Conservation (phyloP, 1,140 invertebrate species). For the Apolygus lucorum region DNA sequence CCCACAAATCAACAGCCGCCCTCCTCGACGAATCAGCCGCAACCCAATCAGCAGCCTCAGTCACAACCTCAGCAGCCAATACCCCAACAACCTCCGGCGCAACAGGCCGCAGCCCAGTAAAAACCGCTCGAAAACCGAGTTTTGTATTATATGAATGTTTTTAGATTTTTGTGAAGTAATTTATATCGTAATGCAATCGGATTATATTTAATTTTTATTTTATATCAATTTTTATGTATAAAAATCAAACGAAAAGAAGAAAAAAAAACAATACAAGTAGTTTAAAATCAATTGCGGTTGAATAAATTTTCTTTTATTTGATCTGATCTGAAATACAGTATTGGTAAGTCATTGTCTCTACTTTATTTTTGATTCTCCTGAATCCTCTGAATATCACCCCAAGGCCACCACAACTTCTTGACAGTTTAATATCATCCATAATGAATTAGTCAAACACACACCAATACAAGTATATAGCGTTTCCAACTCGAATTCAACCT, state of each 20-base stretch:
- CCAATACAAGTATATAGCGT: too few relatives aligned
- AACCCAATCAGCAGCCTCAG: neutral
- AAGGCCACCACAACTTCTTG: too few relatives aligned
- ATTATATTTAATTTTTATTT: constrained; percentile 5
- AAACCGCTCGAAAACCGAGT: neutral
- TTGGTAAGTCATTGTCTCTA: too few relatives aligned
- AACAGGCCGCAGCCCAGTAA: neutral
- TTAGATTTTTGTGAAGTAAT: neutral
- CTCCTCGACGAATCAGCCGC: neutral
- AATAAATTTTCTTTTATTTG: neutral
- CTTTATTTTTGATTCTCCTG: too few relatives aligned
- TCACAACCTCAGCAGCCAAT: constrained; percentile 2
- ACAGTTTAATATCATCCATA: too few relatives aligned
- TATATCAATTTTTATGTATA: neutral
- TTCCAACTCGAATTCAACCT: too few relatives aligned
- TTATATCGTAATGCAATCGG: neutral
- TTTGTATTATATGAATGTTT: neutral
- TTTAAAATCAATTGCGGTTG: neutral
- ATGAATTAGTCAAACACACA: too few relatives aligned
- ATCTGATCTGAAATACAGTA: neutral
- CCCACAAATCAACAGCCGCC: constrained; percentile 4
- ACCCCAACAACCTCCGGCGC: neutral
- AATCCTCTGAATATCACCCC: too few relatives aligned
- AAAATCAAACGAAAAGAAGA: neutral
- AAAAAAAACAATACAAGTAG: neutral